A percentile compares a stretch with the other conserved stretches of the same genome.
Conservation (phyloP, 2,888 invertebrate species). For the Mesochorus sp. region DNA sequence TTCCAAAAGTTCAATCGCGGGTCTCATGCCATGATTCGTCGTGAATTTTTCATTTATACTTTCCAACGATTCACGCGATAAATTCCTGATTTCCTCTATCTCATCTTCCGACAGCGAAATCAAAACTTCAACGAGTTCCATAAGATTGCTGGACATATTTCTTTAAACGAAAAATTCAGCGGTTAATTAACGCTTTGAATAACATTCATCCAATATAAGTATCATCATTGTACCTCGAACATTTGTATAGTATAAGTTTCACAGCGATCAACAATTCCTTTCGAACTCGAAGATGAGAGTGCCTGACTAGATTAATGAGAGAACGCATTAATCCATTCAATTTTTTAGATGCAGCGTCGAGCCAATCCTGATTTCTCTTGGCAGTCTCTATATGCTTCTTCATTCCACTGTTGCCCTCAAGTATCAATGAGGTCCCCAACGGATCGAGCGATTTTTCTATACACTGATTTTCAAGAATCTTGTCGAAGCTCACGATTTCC, state of each 20-base stretch:
- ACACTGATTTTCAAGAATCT: constrained; percentile 62
- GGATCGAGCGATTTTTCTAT: constrained; percentile 68
- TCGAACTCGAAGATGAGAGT: constrained; percentile 86
- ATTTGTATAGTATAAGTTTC: constrained; percentile 84
- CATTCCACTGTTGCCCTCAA: constrained; percentile 75
- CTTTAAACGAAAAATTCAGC: constrained; percentile 75
- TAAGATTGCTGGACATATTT: constrained; percentile 85
- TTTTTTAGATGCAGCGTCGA: constrained; percentile 84
- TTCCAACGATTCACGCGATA: constrained; percentile 79
- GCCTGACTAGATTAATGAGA: constrained; percentile 84
- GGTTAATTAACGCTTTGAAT: background rate
- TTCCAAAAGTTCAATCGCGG: constrained; percentile 84
- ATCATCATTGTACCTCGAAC: constrained; percentile 82
- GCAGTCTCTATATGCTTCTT: constrained; percentile 79
- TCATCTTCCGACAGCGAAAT: constrained; percentile 88
- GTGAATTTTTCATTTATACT: constrained; percentile 82
- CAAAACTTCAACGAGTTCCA: constrained; percentile 86
- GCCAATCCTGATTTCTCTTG: constrained; percentile 84
- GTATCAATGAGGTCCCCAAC: constrained; percentile 64
- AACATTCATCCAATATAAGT: background rate
- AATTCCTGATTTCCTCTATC: constrained; percentile 82
- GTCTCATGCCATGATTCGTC: constrained; percentile 75
- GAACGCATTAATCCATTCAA: constrained; percentile 83
- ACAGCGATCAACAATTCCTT: constrained; percentile 86
- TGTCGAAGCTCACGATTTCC: constrained; percentile 33